Base-by-base conservation (phyloP, 1,140 invertebrate genomes). In the Drosophila truncata region DNA sequence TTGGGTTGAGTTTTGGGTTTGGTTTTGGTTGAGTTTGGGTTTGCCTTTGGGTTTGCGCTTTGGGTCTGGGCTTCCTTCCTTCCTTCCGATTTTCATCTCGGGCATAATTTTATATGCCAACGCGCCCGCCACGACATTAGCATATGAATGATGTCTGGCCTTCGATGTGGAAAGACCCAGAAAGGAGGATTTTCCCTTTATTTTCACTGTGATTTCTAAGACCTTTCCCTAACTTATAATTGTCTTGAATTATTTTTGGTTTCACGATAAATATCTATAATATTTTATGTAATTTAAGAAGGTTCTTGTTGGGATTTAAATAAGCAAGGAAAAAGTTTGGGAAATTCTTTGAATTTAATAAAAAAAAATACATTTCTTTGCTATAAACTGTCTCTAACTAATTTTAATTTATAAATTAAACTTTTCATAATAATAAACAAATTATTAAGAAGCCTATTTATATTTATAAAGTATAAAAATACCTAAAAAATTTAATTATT, bases 41-140 rank as follows among this genome's bases (percentile, higher is more conserved):
- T 16, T 31, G 49, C n/a, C n/a, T n/a, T n/a, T n/a, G n/a, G n/a
- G n/a, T n/a, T n/a, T n/a, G n/a, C n/a, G 14, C 42, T 11, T 13
- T 11, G 31, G 23, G 23, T 6, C 33, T 16, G 20, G 41, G 41
- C 25, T 23, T 31, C 29, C 44, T 46, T 35, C n/a, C n/a, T n/a
- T n/a, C n/a, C 25, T 31, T 23, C 35, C 44, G 33, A 42, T 66
- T 55, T n/a, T 23, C 35, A 42, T 59, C 37, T 59, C 29, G 23
- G 25, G 72, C 74, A 78, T 78, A 52, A 85, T 84, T 84, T 80
- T 76, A 72, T 85, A 71, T 71, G 82, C 74, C 46, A 69, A 65
- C 65, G 61, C 62, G 71, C 58, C 47, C 33, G 39, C 13, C 41
- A 37, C 33, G 5, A 20, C 60, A 84, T 84, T 86, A 82, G 78